phyloP scores from a whole-genome alignment of 2,113 vertebrate species.

The Panurus biarmicus region DNA sequence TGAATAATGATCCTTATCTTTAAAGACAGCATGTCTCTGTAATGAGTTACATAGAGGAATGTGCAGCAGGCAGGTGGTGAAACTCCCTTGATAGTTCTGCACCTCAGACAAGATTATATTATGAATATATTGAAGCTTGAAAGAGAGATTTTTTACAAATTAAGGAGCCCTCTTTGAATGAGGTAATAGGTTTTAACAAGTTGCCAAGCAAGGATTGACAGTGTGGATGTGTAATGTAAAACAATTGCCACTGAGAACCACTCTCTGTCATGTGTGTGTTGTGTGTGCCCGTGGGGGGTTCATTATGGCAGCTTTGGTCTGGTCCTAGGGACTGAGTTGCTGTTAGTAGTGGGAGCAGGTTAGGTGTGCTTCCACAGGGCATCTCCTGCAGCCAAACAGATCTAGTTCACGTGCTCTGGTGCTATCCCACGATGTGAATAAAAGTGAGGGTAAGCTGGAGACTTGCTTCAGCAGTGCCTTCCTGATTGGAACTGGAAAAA shows the following conservation, averaged over 20 bases:
- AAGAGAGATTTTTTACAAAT: not conserved
- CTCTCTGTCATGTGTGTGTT: not conserved
- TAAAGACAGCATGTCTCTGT: not conserved
- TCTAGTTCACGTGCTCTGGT: not conserved
- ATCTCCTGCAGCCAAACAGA: not conserved
- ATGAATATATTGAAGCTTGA: not conserved
- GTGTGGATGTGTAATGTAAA: not conserved
- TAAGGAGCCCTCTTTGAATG: not conserved
- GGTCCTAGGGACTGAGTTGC: not conserved
- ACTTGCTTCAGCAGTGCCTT: not conserved
- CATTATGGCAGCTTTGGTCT: not conserved
- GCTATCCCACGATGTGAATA: not conserved
- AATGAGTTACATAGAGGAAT: not conserved
- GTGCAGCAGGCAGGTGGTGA: not conserved
- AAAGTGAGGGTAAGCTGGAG: not conserved
- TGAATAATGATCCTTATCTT: not conserved
- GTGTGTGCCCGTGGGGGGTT: accelerated
- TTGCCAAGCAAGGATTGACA: not conserved
- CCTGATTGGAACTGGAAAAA: not conserved
- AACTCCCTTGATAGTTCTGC: not conserved
- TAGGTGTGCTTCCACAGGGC: not conserved
- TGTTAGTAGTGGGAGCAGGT: not conserved
- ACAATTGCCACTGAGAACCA: not conserved
- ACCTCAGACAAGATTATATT: not conserved
- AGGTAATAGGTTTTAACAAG: not conserved